phyloP scores from a whole-genome alignment of 2,113 vertebrate species.

The Cynoglossus semilaevis region DNA sequence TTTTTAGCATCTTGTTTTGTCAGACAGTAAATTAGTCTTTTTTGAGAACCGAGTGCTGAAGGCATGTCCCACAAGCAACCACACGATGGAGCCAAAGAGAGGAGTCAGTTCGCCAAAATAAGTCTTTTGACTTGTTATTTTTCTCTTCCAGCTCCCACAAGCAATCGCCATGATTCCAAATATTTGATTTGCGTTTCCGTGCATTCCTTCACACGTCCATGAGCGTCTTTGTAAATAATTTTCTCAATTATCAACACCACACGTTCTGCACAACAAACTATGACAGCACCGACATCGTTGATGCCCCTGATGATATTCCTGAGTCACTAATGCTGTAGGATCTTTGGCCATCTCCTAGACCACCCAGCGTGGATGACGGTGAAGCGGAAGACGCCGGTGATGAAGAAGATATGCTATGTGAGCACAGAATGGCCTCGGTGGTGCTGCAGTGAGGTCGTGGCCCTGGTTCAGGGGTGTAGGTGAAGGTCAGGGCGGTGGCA shows the following conservation, averaged over 20 bases:
- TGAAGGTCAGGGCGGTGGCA: conserved; percentile 95
- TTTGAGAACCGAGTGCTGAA: not conserved
- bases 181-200: conserved; percentile 27
- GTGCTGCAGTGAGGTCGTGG: conserved; percentile 94
- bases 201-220: conserved; percentile 46
- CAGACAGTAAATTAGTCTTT: conserved; percentile 13
- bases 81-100: conserved; percentile 67
- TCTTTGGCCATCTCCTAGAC: conserved; percentile 76
- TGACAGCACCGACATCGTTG: conserved; percentile 87
- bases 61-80: conserved; percentile 52
- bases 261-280: conserved; percentile 47
- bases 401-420: conserved; percentile 84
- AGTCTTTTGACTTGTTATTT: conserved; percentile 5
- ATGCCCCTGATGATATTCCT: conserved; percentile 73
- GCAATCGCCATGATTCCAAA: conserved; percentile 5
- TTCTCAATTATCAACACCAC: not conserved
- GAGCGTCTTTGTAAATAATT: conserved; percentile 45
- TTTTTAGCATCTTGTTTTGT: conserved; percentile 64
- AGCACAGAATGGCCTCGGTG: conserved; percentile 90
- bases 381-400: conserved; percentile 78
- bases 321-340: conserved; percentile 84
- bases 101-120: conserved; percentile 1
- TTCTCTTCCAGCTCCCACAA: not conserved
- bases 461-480: conserved; percentile 95
- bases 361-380: conserved; percentile 75